A percentile compares a stretch with the other conserved stretches of the same genome.
These are phyloP conservation scores for Thomomys bottae DNA, from an alignment of 2,113 vertebrate species.

Conservation along the genomic window DNA sequence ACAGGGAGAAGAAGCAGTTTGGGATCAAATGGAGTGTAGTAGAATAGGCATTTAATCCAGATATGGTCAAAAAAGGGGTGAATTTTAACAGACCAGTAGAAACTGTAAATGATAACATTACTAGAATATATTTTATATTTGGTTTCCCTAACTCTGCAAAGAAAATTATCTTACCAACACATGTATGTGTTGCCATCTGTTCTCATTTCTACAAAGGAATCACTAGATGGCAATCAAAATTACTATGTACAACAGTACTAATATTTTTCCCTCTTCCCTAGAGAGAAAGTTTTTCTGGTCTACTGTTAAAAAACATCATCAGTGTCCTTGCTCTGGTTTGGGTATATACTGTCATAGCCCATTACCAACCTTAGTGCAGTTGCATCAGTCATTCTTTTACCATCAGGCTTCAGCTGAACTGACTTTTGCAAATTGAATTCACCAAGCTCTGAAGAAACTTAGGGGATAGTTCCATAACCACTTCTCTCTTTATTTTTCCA, in stretches of 20 bases:
- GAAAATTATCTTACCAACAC: not conserved
- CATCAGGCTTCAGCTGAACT: not conserved
- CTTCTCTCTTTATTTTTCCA: not conserved
- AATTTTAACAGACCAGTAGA: not conserved
- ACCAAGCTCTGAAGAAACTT: not conserved
- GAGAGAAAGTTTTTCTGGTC: no score
- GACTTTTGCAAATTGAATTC: not conserved
- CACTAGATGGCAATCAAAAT: not conserved
- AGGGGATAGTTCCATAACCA: not conserved
- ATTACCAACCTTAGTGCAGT: not conserved
- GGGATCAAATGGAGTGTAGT: not conserved
- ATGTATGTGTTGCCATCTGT: not conserved
- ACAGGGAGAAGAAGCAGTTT: not conserved
- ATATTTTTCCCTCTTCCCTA: no score
- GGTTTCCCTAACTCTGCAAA: not conserved
- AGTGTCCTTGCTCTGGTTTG: not conserved
- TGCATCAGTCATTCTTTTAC: not conserved
- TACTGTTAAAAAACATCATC: no score
- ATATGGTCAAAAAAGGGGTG: not conserved
- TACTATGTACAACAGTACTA: not conserved
- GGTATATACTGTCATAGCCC: not conserved
- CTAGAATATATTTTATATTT: not conserved
- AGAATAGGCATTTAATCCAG: not conserved
- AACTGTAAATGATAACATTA: not conserved
- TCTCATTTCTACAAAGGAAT: not conserved